Conservation (phyloP, 2,888 invertebrate species). For the Tenthredo mesomela region DNA sequence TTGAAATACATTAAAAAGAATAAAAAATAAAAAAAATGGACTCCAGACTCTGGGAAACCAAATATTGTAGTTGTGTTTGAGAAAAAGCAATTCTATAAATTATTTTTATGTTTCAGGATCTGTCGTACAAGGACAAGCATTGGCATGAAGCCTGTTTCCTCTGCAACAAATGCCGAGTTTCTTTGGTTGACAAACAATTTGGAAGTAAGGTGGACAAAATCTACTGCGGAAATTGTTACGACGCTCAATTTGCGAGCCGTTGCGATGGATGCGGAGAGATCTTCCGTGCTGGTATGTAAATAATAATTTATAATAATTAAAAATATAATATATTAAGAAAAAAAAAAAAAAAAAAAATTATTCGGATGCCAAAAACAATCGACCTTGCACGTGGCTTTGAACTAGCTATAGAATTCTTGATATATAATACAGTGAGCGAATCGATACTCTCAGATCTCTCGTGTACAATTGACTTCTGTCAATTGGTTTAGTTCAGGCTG, state of each 20-base stretch:
- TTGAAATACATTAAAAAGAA: not conserved
- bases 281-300: conserved; percentile 96
- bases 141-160: conserved; percentile 99
- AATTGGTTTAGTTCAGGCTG: conserved; percentile 15
- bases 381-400: conserved; percentile 7
- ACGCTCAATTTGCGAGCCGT: conserved; percentile 98
- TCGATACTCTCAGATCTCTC: conserved; percentile 31
- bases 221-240: conserved; percentile 99
- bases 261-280: conserved; percentile 99
- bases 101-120: conserved; percentile 82
- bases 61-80: not conserved
- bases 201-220: conserved; percentile 99
- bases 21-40: not conserved
- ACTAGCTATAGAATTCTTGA: conserved; percentile 23
- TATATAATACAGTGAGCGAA: conserved; percentile 21
- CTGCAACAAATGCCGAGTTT: conserved; percentile 98
- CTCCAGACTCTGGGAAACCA: not conserved
- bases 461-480: conserved; percentile 20
- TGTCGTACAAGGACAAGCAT: conserved; percentile 99
- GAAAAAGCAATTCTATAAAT: not conserved
- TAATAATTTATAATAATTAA: not conserved
- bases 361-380: not conserved
- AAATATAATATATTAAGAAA: not conserved
- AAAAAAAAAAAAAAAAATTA: no score
- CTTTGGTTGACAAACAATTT: conserved; percentile 99